These are phyloP conservation scores for Vespertilio murinus DNA, from an alignment of 2,797 vertebrate species.

Conservation along the genomic window DNA sequence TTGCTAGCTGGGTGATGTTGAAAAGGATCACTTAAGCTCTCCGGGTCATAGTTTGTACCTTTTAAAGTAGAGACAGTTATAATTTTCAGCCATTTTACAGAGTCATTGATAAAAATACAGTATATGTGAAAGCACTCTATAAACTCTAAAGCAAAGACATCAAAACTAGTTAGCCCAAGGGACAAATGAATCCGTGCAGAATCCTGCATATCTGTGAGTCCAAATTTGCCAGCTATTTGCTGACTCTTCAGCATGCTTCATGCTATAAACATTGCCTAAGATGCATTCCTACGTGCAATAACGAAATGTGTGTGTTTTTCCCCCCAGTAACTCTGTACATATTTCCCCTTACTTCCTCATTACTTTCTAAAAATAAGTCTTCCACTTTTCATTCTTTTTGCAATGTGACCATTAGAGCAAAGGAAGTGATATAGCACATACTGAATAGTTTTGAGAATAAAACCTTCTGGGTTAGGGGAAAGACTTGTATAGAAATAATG, in stretches of 20 bases:
- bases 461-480: neutral
- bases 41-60: neutral
- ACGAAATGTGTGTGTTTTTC: neutral
- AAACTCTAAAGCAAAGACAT: neutral
- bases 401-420: neutral
- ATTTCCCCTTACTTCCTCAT: neutral
- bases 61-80: neutral
- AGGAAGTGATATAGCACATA: neutral
- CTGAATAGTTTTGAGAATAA: constrained; percentile 49
- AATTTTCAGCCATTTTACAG: neutral
- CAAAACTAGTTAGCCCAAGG: neutral
- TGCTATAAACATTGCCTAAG: neutral
- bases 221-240: neutral
- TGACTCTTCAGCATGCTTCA: neutral
- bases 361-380: constrained; percentile 21
- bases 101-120: constrained; percentile 10
- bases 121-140: neutral
- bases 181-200: neutral
- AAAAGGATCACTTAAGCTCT: neutral
- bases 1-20: neutral
- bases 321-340: neutral
- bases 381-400: constrained; percentile 8
- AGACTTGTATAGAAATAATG: neutral
- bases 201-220: neutral
- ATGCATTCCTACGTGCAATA: neutral